These are phyloP conservation scores for Cottus gobio DNA, from an alignment of 2,113 vertebrate genomes.

Conservation along the genomic window DNA sequence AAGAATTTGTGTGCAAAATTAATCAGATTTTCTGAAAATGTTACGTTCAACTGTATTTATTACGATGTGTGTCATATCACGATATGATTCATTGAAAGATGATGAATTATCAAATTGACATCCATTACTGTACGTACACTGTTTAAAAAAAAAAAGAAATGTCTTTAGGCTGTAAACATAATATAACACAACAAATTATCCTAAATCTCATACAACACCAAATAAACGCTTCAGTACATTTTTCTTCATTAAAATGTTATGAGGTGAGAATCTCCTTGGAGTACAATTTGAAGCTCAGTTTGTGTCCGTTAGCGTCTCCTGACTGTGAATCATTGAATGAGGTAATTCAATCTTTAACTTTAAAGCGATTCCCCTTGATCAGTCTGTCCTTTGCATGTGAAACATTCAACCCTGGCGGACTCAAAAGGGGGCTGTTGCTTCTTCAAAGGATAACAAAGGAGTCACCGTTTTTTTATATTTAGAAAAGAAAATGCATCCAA, in stretches of 20 bases:
- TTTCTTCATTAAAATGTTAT: background rate
- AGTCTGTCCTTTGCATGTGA: background rate
- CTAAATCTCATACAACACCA: background rate
- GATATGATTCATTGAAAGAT: no score
- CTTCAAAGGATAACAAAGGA: constrained; percentile 5
- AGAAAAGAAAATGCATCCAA: background rate
- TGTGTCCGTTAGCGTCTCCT: constrained; percentile 20
- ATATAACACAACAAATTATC: background rate
- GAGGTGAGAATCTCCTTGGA: background rate
- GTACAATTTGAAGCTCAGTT: constrained; percentile 1
- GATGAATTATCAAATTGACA: no score
- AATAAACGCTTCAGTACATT: background rate
- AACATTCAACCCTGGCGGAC: background rate
- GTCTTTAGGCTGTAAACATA: background rate
- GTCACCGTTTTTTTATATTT: background rate
- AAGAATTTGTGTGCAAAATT: no score
- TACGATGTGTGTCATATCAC: no score
- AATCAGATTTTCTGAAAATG: no score
- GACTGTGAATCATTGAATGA: constrained; percentile 28
- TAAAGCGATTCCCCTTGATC: constrained; percentile 8
- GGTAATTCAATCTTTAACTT: background rate
- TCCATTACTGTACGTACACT: no score
- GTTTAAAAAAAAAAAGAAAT: no score
- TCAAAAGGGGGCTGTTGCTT: background rate
- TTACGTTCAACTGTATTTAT: no score